Base-by-base conservation (phyloP, 2,113 vertebrate species). In the Solea solea region DNA sequence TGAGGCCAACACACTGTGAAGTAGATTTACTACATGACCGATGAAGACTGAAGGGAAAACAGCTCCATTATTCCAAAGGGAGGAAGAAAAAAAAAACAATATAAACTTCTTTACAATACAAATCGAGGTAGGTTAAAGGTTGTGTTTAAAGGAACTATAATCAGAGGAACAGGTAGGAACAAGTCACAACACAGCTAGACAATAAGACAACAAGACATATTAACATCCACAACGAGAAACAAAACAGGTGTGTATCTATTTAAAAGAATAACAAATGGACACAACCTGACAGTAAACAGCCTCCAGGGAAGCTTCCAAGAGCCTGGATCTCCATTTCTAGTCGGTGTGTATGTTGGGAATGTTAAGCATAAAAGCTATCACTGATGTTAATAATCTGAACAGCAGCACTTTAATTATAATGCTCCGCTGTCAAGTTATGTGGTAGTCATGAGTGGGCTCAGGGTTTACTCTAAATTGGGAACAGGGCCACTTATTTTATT, bases 241-340 rank as follows among this genome's bases (percentile, higher is more conserved):
- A 45, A 60, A 66, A 40, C 27, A 64, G n/a, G 53, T 8, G 40
- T 46, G 13, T 7, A 13, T 54, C 27, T 48, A 9, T 49, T 60
- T 16, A 59, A 69, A 0, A 9, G 16, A 15, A 27, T 28, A 68
- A 27, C 27, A 49, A n/a, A 70, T 64, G 21, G 28, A 76, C 42
- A 9, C 11, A 45, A 55, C 45, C 44, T 65, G 64, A 73, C 65
- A 41, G 57, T 72, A 64, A 66, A 76, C 56, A 58, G 63, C 48
- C 73, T 69, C 44, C 25, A 49, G 72, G 63, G 67, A 70, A 25
- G 25, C 42, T 57, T 53, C 27, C 27, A 11, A 40, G 10, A 39
- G 54, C 21, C 3, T 8, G 21, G 12, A 11, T 15, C 21, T 21
- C 40, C 8, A 8, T 9, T 40, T 25, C 34, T n/a, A 2, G 4